Conservation (phyloP, 2,113 vertebrate genomes). For the Puma concolor region DNA sequence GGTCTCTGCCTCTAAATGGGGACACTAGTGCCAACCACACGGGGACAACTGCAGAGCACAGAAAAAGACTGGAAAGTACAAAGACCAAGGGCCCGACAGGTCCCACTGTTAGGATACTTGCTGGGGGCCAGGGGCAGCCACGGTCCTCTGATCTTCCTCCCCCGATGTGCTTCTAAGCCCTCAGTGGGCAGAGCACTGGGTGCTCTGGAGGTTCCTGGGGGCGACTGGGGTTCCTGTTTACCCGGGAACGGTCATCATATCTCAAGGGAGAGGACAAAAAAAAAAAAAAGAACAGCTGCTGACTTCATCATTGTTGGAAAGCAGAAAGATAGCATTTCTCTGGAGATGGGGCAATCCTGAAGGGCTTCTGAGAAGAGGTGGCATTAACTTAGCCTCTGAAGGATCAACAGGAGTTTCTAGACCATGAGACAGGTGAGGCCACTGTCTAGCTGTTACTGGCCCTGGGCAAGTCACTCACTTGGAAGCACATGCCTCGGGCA, state of each 20-base stretch:
- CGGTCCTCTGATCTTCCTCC: background rate
- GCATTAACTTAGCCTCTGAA: background rate
- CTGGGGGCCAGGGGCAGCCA: background rate
- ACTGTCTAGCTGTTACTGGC: background rate
- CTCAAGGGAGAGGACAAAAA: background rate
- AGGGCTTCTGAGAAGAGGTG: conserved; percentile 1
- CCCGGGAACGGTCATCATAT: background rate
- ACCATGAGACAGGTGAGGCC: background rate
- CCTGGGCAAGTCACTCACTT: background rate
- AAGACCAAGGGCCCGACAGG: background rate
- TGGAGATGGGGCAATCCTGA: background rate
- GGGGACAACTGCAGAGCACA: accelerated
- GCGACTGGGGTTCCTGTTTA: background rate
- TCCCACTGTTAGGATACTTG: accelerated
- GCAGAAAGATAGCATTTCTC: background rate
- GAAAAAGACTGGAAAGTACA: background rate
- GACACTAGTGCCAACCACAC: background rate
- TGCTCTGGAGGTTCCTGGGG: background rate
- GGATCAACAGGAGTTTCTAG: background rate
- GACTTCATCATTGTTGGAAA: background rate
- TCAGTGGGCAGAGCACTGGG: background rate
- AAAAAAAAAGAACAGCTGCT: background rate
- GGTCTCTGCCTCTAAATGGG: background rate
- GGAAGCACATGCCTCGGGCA: background rate
- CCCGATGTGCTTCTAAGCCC: background rate